Conservation (phyloP, 1,140 invertebrate genomes). For the Palaemon carinicauda region DNA sequence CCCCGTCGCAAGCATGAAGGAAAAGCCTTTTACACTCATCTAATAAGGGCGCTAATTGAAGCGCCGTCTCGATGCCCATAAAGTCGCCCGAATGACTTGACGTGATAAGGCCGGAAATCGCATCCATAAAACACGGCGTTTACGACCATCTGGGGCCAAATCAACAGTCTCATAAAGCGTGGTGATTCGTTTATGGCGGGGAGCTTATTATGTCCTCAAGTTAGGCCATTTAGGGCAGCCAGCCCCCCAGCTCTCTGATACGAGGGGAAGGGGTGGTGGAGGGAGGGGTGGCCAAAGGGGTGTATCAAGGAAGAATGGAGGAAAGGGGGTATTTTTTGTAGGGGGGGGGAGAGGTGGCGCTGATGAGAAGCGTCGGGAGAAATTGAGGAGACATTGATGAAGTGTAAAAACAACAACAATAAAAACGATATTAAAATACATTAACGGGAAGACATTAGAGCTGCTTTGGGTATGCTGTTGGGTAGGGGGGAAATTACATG, state of each 20-base stretch:
- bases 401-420: too few species aligned
- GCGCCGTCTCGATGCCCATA: not conserved
- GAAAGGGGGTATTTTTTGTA: not conserved
- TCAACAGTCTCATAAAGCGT: conserved; percentile 25
- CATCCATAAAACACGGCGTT: not conserved
- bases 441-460: too few species aligned
- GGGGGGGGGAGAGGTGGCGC: too few species aligned
- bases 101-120: conserved; percentile 28
- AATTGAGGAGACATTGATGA: not conserved
- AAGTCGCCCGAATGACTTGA: conserved; percentile 10
- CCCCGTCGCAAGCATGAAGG: not conserved
- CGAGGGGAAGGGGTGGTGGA: not conserved
- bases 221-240: conserved; percentile 29
- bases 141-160: conserved; percentile 26
- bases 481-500: too few species aligned
- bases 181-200: conserved; percentile 35
- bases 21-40: not conserved
- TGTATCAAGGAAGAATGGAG: too few species aligned
- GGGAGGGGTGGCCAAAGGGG: not conserved
- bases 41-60: not conserved
- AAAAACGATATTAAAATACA: not conserved
- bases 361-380: not conserved
- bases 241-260: not conserved
- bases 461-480: too few species aligned
- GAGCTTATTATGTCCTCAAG: conserved; percentile 33